Evolutionary conservation across 1,140 invertebrate genomes (phyloP), one percentile per base, ranked within the genome.

Genomic region (Archivesica marissinica): DNA sequence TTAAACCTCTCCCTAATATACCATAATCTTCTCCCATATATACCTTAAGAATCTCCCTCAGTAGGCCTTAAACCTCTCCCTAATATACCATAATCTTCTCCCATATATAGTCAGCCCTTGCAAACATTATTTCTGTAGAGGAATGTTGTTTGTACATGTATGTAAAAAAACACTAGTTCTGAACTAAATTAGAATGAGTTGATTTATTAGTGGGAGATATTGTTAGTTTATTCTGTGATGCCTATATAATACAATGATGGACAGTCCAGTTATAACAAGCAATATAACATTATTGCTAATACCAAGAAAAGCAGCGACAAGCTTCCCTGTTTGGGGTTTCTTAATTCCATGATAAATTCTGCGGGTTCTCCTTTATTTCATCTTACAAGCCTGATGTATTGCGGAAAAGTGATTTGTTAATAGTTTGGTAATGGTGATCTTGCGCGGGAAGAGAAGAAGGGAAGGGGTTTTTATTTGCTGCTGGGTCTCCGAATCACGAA

Each of bases 331-430:
- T 72, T 72, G 20, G 39, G 41, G 41, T 33, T 72, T 72, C 41
- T 72, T 72, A 72, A 72, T 72, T 72, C 41, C 38, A n/a, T 25
- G 15, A 25, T 72, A 47, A 72, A 72, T 72, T 72, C 68, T 44
- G 35, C 9, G 7, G 68, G 17, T 41, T 50, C 68, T 72, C 68
- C 4, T 64, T 77, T 77, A 61, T 61, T n/a, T 77, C 56, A 28
- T 39, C 11, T n/a, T 28, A 77, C 56, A 41, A 77, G 75, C 33
- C 75, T 77, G 75, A 77, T 77, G 44, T 77, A 77, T 77, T 61
- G 75, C 47, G 15, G 6, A 17, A 41, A 79, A 79, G 38, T 79
- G 77, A 79, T 79, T 79, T 79, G 77, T 64, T 79, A 79, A 79
- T 79, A 64, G 77, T 68, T 79, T 35, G 2, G 44, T 79, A 66